Evolutionary conservation across 2,888 invertebrate genomes (phyloP), one percentile per base, ranked within the genome.

Genomic region (Trissoscelio sp.): DNA sequence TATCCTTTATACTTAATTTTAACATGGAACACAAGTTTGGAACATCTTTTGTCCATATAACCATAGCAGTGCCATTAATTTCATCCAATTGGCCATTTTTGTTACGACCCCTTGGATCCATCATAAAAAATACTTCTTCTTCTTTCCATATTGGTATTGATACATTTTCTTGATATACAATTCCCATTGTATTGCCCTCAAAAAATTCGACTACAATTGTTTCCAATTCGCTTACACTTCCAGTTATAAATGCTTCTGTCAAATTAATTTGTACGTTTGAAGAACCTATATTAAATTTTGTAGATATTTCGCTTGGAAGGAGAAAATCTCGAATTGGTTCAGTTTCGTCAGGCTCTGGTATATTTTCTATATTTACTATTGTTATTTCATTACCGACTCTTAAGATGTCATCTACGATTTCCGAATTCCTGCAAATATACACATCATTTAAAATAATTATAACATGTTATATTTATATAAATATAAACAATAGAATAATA

Each of bases 131-230:
- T n/a, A 86, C 82, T 2, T 84, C 79, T 2, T 72, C 87, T 34
- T 89, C 88, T 34, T 83, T 87, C 91, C 91, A 91, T 4, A 91
- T 87, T 0, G 92, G 90, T 81, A 78, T 66, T 5, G 51, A 28
- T 22, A 92, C 70, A 2, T 86, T 73, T 2, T 89, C 89, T 1
- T 91, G 91, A 14, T 93, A 89, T 6, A 95, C 89, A 0, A 95
- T 93, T 0, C 93, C 93, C 88, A 93, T 93, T 0, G 92, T 91
- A 86, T 93, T 93, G 0, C 89, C 87, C 46, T 92, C 92, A 87
- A 95, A 94, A 89, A 94, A 95, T 0, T 92, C 91, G 84, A 93
- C 93, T 18, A 95, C 83, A 0, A 92, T 93, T 67, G 87, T 88
- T 44, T 92, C 90, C 83, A 85, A 34, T 0, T 90, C 88, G 0